These are phyloP conservation scores for Squalus acanthias DNA, from an alignment of 2,797 vertebrate species.

Conservation along the genomic window DNA sequence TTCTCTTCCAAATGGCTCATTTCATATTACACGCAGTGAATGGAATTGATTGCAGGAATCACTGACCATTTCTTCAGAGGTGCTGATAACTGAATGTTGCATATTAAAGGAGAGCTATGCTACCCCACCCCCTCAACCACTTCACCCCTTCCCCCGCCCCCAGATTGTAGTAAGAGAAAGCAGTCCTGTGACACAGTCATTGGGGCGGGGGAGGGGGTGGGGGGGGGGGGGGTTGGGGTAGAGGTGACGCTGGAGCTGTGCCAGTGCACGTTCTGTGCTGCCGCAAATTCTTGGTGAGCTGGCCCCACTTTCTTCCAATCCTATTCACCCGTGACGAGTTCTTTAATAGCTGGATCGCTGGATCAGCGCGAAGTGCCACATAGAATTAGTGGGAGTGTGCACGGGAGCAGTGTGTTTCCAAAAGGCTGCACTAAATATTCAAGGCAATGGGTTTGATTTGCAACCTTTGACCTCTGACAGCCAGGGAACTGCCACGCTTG, in stretches of 20 bases:
- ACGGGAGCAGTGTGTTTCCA: constrained; percentile 17
- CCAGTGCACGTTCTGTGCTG: background rate
- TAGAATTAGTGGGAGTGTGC: constrained; percentile 28
- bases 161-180: background rate
- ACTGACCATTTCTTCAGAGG: background rate
- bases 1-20: background rate
- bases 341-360: constrained; percentile 28
- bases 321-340: constrained; percentile 32
- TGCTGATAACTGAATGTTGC: background rate
- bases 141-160: background rate
- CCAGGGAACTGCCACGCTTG: background rate
- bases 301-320: constrained; percentile 24
- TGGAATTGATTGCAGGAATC: background rate
- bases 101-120: background rate
- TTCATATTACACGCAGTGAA: background rate
- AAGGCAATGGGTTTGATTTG: constrained; percentile 25
- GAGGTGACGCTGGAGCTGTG: background rate
- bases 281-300: constrained; percentile 7
- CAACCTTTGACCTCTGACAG: constrained; percentile 27
- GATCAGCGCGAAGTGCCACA: constrained; percentile 25
- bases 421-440: constrained; percentile 33
- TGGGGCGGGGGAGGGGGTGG: background rate
- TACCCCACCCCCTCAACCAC: background rate
- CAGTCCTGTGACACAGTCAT: background rate
- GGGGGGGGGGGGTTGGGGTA: background rate